Percentiles rank a stretch among this genome's conserved stretches.
Conservation (phyloP, 2,797 vertebrate species). For the Acanthurus lineatus region DNA sequence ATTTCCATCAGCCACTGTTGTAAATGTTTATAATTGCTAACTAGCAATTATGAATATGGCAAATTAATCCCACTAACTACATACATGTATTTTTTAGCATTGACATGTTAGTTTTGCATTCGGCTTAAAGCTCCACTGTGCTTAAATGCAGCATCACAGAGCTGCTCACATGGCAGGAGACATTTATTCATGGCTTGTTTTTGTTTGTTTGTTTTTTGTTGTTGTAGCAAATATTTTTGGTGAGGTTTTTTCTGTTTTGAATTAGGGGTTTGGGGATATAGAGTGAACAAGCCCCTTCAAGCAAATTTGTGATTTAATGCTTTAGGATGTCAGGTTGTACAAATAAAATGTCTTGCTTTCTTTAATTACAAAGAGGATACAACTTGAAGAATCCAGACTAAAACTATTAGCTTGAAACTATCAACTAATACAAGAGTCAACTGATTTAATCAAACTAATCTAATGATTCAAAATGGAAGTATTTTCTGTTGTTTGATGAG, state of each 20-base stretch:
- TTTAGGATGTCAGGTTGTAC: too few species aligned
- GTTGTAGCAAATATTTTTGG: neutral
- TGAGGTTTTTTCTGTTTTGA: neutral
- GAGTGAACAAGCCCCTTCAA: neutral
- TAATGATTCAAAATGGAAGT: conserved; percentile 10
- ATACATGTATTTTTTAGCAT: neutral
- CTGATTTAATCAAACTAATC: neutral
- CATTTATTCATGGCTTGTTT: neutral
- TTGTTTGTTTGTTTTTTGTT: neutral
- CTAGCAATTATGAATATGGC: neutral
- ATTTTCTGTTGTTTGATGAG: neutral
- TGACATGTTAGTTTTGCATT: neutral
- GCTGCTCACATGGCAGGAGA: neutral
- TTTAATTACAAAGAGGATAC: neutral
- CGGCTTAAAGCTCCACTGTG: neutral
- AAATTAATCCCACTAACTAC: neutral
- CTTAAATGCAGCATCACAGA: neutral
- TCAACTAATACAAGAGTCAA: neutral
- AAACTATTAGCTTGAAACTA: neutral
- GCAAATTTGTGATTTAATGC: neutral
- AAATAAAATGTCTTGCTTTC: neutral
- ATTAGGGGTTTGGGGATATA: neutral
- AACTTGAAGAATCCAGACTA: neutral
- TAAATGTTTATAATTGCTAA: neutral
- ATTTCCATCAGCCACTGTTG: too few species aligned